Base-by-base conservation (phyloP, 2,888 invertebrate species). In the Euclidia mi region DNA sequence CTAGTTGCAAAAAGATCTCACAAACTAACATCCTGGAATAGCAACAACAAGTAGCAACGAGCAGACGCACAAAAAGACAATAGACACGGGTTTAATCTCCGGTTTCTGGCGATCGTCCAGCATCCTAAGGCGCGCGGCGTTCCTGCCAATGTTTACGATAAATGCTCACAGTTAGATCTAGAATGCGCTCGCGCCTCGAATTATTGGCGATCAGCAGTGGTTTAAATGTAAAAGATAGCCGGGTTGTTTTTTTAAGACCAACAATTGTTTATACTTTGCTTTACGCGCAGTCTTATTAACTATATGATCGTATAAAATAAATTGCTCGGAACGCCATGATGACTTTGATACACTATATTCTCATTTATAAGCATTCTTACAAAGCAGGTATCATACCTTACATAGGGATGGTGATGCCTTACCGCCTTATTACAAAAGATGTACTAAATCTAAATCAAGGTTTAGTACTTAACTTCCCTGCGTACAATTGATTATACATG, bases 101-200 rank as follows among this genome's bases (percentile, higher is more conserved):
- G 20, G 9, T 14, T 20, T 12, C 56, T 71, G 72, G 74, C 74
- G 45, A 1, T 14, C 28, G 18, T 60, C 74, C 74, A 75, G 59
- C 32, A 18, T 48, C 34, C 32, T 20, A 49, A 17, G 51, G 56
- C 57, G 63, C 67, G 65, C 18, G 51, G 56, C 57, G 63, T 69
- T 67, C 65, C 47, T 65, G 67, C 52, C 67, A 51, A 52, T 76
- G 76, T 80, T 80, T 79, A 79, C 69, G 73, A 77, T 74, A 59
- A 69, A 64, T 45, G 50, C 66, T 58, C 48, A 58, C 56, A 49
- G 69, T 53, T 38, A 51, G 51, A 45, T 61, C 35, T 67, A 64
- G 61, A 71, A 70, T 65, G 67, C 67, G 67, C 43, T 37, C 42
- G 55, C 48, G 55, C 46, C 46, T 15, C 40, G 45, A 32, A 53